A percentile compares a stretch with the other conserved stretches of the same genome.
Evolutionary conservation across 2,113 vertebrate genomes (phyloP).

Genomic region (Tichodroma muraria): DNA sequence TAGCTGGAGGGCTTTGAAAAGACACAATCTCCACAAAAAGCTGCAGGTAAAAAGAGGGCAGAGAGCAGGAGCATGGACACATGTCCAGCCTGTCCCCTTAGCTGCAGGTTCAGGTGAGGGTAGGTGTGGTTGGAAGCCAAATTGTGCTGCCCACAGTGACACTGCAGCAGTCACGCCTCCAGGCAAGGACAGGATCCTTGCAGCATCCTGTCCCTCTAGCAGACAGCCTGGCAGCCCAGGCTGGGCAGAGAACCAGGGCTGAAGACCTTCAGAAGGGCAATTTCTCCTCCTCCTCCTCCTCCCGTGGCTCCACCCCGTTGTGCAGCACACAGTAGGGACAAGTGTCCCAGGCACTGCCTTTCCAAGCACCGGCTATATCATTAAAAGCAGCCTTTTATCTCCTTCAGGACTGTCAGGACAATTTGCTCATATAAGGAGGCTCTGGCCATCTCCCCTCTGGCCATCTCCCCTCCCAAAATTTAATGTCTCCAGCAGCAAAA

Average conservation of each 20-base stretch:
- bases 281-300: neutral
- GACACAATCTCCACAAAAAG: neutral
- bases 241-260: neutral
- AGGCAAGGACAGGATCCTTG: neutral
- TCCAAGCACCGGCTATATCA: neutral
- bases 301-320: neutral
- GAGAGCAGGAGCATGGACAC: accelerated
- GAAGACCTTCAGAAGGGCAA: neutral
- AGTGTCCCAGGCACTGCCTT: neutral
- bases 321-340: accelerated
- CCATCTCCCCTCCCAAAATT: neutral
- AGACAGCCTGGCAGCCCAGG: neutral
- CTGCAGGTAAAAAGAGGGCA: neutral
- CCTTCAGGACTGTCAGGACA: neutral
- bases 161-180: neutral
- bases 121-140: neutral
- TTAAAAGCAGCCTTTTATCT: neutral
- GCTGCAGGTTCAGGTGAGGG: neutral
- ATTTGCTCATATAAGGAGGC: neutral
- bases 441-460: neutral
- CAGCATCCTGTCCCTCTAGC: neutral
- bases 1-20: neutral
- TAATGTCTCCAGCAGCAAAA: neutral
- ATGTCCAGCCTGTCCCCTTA: accelerated
- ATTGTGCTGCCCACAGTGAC: neutral